phyloP scores from a whole-genome alignment of 2,113 vertebrate species.

The Eulemur macaco region DNA sequence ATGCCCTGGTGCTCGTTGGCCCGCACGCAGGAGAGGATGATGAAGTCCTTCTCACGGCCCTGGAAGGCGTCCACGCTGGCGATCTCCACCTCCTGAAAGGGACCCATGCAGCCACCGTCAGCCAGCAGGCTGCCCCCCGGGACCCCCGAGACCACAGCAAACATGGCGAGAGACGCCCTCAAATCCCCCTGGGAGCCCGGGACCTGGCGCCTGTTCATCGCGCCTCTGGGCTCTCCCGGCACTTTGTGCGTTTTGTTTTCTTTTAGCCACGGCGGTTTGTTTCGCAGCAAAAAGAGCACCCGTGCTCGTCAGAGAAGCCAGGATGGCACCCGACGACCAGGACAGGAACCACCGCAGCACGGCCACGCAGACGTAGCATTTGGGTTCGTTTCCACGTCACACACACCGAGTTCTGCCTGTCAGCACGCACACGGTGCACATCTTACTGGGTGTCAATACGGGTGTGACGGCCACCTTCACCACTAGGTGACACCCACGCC shows the following conservation, averaged over 20 bases:
- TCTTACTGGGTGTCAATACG: background rate
- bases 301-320: background rate
- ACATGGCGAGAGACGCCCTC: background rate
- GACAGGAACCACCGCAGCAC: too few relatives aligned
- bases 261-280: background rate
- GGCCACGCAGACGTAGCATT: background rate
- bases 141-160: background rate
- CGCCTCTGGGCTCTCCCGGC: background rate
- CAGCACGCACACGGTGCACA: background rate
- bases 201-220: background rate
- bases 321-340: background rate
- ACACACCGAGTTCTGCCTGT: background rate
- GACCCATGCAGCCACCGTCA: background rate
- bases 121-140: background rate
- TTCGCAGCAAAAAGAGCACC: background rate
- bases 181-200: background rate
- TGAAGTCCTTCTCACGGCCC: conserved; percentile 98
- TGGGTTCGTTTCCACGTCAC: background rate
- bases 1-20: conserved; percentile 99
- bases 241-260: background rate
- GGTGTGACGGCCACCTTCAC: background rate
- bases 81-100: conserved; percentile 95
- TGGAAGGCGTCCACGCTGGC: conserved; percentile 99
- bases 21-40: conserved; percentile 97
- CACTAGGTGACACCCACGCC: background rate